Base-by-base conservation (phyloP, 1,140 invertebrate genomes). In the Hycleus phaleratus region DNA sequence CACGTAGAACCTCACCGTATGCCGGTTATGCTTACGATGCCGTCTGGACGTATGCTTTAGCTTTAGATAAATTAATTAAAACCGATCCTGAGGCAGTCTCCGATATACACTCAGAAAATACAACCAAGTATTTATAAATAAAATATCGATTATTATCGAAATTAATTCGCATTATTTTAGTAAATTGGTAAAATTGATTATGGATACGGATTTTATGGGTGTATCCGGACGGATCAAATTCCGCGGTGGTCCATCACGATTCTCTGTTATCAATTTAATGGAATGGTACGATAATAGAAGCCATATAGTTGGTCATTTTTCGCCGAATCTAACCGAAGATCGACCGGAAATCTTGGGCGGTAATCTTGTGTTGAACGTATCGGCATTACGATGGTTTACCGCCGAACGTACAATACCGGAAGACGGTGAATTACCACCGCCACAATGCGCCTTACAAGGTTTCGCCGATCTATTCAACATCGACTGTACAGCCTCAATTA, bases 11-110 rank as follows among this genome's bases (percentile, higher is more conserved):
- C 53, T 81, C 78, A 26, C 75, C 81, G 47, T 92, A 89, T 72
- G 87, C 84, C 6, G 86, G 87, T 1, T 92, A 85, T 65, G 81
- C 82, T 0, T 93, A 93, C 70, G 90, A 93, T 74, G 90, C 88
- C 0, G 85, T 91, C 44, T 93, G 90, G 90, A 83, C 83, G 1
- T 92, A 88, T 70, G 90, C 87, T 4, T 75, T 82, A 11, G 89
- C 87, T 1, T 71, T 88, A 12, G 81, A 89, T 63, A 76, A 79
- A 59, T 71, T 91, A 0, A 67, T 86, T 0, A 80, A 77, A 46
- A 78, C 75, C 43, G 75, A 84, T 69, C 77, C 79, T 8, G 78
- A 81, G 38, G 78, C 79, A 43, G 65, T 84, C 3, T 75, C 81
- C 26, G 76, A 79, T 62, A 67, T 87, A 9, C 84, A 85, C 68